Percentiles rank a stretch among this genome's conserved stretches.
phyloP scores from a whole-genome alignment of 2,888 invertebrate genomes.

The Andrena marginata region DNA sequence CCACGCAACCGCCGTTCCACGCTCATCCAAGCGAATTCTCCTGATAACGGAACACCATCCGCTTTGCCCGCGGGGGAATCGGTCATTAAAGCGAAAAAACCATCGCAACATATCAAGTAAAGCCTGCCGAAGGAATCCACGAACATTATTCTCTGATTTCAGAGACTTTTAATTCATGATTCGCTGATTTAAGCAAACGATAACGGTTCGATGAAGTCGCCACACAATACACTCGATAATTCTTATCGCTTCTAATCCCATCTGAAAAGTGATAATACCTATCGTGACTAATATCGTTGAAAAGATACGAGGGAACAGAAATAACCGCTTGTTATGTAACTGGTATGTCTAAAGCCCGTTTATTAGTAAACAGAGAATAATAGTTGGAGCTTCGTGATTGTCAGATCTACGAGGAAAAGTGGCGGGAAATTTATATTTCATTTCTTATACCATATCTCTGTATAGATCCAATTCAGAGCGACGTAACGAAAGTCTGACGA shows the following conservation, averaged over 20 bases:
- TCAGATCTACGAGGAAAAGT: no score
- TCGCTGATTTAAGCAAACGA: neutral
- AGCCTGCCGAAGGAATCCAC: no score
- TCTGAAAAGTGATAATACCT: conserved; percentile 16
- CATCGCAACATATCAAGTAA: no score
- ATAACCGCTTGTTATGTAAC: conserved; percentile 31
- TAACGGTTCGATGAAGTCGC: neutral
- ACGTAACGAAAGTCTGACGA: neutral
- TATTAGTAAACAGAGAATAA: conserved; percentile 46
- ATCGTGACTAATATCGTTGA: conserved; percentile 13
- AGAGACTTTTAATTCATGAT: neutral
- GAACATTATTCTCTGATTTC: no score
- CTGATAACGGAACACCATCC: conserved; percentile 9
- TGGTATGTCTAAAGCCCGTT: neutral
- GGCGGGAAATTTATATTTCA: no score
- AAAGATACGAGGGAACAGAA: neutral
- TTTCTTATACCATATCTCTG: no score
- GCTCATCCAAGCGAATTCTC: neutral
- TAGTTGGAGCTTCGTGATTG: no score
- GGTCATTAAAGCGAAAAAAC: no score
- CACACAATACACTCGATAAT: neutral
- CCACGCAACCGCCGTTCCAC: conserved; percentile 3
- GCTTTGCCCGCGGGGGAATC: neutral
- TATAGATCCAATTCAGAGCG: no score
- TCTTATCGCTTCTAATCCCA: neutral